Conservation (phyloP, 2,113 vertebrate species). For the Phylloscopus trochiloides region DNA sequence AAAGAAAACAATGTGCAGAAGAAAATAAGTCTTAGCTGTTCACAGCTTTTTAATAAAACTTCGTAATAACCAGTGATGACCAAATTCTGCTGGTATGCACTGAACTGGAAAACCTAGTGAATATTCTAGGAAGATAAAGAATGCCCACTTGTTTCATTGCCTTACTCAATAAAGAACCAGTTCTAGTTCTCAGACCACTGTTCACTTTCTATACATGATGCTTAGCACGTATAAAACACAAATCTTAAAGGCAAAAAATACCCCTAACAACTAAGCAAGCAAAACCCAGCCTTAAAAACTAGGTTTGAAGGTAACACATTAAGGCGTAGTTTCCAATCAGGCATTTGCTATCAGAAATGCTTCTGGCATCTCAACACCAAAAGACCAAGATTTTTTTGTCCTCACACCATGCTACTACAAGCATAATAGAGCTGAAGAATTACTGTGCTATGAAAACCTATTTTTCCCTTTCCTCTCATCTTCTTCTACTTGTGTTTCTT, state of each 20-base stretch:
- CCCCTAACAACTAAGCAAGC: not conserved
- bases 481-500: not conserved
- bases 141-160: not conserved
- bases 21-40: not conserved
- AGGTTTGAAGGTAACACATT: not conserved
- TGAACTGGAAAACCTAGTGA: not conserved
- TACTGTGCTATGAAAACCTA: not conserved
- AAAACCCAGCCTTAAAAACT: not conserved
- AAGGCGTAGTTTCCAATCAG: not conserved
- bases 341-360: not conserved
- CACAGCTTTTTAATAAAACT: not conserved
- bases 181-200: not conserved
- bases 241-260: not conserved
- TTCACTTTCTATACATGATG: accelerated
- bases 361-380: not conserved
- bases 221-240: not conserved
- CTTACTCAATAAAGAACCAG: not conserved
- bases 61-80: not conserved
- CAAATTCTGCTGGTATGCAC: not conserved
- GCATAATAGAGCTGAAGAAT: not conserved
- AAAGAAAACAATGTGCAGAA: not conserved
- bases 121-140: not conserved
- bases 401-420: not conserved
- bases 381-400: not conserved
- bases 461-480: not conserved